Percentiles rank a stretch among this genome's conserved stretches.
These are phyloP conservation scores for Paramormyrops kingsleyae DNA, from an alignment of 2,113 vertebrate species.

Conservation along the genomic window DNA sequence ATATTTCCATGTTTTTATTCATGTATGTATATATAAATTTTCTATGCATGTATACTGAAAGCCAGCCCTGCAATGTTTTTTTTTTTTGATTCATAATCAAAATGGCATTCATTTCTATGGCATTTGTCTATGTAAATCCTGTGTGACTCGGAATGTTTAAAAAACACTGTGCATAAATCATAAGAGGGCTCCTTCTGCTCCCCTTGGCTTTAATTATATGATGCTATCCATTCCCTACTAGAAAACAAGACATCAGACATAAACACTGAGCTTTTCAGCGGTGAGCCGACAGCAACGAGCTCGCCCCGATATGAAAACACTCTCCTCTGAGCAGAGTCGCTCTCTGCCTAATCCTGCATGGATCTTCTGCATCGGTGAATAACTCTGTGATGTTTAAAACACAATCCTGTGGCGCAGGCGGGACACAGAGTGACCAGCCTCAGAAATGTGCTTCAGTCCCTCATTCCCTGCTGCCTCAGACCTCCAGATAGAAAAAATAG, in stretches of 20 bases:
- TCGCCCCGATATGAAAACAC: background rate
- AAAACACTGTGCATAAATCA: background rate
- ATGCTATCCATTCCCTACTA: background rate
- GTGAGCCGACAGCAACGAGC: background rate
- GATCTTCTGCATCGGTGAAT: background rate
- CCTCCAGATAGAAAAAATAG: background rate
- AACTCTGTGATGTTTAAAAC: background rate
- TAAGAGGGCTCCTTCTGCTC: background rate
- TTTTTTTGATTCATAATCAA: background rate
- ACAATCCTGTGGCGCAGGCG: background rate
- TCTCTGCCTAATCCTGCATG: background rate
- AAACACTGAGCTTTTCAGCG: background rate
- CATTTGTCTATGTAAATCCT: slow-evolving; percentile 1
- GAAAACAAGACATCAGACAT: background rate
- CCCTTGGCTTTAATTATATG: background rate
- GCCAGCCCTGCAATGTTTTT: background rate
- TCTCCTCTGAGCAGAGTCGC: background rate
- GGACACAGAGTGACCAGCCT: background rate
- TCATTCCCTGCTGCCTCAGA: background rate
- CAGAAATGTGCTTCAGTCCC: background rate
- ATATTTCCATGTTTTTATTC: background rate
- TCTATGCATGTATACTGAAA: slow-evolving; percentile 4
- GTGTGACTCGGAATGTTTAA: background rate
- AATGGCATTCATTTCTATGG: background rate
- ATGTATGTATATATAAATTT: background rate